Base-by-base conservation (phyloP, 2,888 invertebrate species). In the Caenorhabditis plicata region DNA sequence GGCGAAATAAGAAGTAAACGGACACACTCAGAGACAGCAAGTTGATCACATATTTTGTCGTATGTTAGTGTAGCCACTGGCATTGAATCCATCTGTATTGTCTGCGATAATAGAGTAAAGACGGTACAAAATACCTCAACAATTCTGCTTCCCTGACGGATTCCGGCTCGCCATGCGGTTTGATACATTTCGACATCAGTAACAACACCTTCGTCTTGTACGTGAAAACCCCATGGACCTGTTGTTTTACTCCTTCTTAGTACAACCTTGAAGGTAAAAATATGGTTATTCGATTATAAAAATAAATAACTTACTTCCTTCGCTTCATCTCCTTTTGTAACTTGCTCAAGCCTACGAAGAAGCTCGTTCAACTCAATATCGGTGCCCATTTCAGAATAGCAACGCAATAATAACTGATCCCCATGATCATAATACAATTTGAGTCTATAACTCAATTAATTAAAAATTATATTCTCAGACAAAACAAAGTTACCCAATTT, bases 361-460 rank as follows among this genome's bases (percentile, higher is more conserved):
- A 93, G 87, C 81, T 90, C 90, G 82, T 87, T 85, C 53, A 84
- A 75, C 73, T 89, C 89, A 3, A 87, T 87, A 33, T 76, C 77
- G 11, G 71, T 71, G 27, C 77, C 75, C 9, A 38, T 87, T 51
- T 87, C 85, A 80, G 89, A 88, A 74, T 89, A 88, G 39, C 75
- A 77, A 43, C 77, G 65, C 61, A 92, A 85, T 4, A 90, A 88
- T 71, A 92, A 87, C 82, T 91, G 91, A 83, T 94, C 94, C 2
- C 94, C 92, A 82, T 91, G 90, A 83, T 93, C 92, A 84, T 92
- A 91, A 84, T 90, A 94, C 19, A 78, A 39, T 51, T 76, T 78
- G 23, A 78, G 44, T 4, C 75, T 74, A 46, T 27, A 46, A 46
- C 11, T 15, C 8, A 13, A 22, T 29, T 41, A 35, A 46, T 46